Conservation (phyloP, 2,888 invertebrate genomes). For the Tachystola acroxantha region DNA sequence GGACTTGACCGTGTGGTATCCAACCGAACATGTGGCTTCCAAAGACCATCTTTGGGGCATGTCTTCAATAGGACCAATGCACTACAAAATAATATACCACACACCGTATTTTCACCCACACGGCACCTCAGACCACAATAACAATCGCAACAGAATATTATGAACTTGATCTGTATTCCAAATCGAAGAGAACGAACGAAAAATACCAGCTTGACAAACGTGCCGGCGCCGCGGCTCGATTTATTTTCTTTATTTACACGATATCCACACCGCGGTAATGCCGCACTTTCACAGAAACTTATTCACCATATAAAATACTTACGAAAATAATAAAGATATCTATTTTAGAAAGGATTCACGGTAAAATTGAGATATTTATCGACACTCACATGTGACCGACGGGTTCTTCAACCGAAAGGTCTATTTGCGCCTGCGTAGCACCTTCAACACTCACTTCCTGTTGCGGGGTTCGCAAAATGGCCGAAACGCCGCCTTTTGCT, state of each 20-base stretch:
- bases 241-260: slow-evolving; percentile 61
- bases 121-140: slow-evolving; percentile 30
- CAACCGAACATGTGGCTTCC: slow-evolving; percentile 66
- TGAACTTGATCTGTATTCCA: slow-evolving; percentile 43
- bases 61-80: slow-evolving; percentile 37
- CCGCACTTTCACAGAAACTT: slow-evolving; percentile 56
- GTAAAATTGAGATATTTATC: slow-evolving; percentile 77
- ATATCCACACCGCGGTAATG: slow-evolving; percentile 53
- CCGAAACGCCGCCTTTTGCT: slow-evolving; percentile 42
- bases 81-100: slow-evolving; percentile 42
- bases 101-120: slow-evolving; percentile 33
- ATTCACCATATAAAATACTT: slow-evolving; percentile 71
- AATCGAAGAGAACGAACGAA: slow-evolving; percentile 45
- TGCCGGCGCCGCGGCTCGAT: slow-evolving; percentile 66
- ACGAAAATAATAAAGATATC: slow-evolving; percentile 65
- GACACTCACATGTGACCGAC: slow-evolving; percentile 95
- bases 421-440: slow-evolving; percentile 84
- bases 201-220: slow-evolving; percentile 69
- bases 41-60: slow-evolving; percentile 60
- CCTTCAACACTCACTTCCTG: slow-evolving; percentile 77
- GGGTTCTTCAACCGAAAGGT: slow-evolving; percentile 92
- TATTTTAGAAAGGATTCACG: slow-evolving; percentile 62
- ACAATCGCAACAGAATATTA: slow-evolving; percentile 23
- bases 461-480: slow-evolving; percentile 73
- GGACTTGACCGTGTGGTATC: slow-evolving; percentile 40